Conservation (phyloP, 2,888 invertebrate genomes). For the Hypena proboscidalis region DNA sequence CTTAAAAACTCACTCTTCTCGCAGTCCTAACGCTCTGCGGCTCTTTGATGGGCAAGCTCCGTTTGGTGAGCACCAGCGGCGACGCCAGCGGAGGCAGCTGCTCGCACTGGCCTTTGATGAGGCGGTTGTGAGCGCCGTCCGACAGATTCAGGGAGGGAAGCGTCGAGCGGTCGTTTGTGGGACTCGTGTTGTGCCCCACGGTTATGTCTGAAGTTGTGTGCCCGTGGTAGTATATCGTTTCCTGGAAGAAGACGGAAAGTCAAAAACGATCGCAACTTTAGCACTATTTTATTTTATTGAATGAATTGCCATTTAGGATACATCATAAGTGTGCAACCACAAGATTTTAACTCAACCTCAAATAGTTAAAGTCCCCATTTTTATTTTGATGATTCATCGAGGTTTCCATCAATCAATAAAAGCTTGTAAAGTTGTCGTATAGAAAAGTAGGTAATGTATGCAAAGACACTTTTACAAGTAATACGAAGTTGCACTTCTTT, state of each 20-base stretch:
- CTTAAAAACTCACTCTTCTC: constrained; percentile 59
- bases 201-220: constrained; percentile 76
- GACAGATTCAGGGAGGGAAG: constrained; percentile 73
- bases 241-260: constrained; percentile 49
- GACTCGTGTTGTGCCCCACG: constrained; percentile 64
- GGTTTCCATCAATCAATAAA: too few species aligned
- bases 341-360: too few species aligned
- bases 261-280: background rate
- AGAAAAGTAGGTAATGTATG: too few species aligned
- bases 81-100: constrained; percentile 78
- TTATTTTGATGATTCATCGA: too few species aligned
- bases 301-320: background rate
- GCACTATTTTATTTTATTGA: background rate
- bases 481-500: too few species aligned
- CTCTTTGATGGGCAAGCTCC: constrained; percentile 61
- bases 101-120: constrained; percentile 70
- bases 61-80: constrained; percentile 69
- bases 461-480: too few species aligned
- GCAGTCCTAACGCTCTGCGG: constrained; percentile 56
- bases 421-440: too few species aligned
- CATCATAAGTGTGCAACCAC: too few species aligned
- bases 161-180: constrained; percentile 71
- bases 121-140: constrained; percentile 63
- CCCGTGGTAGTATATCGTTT: constrained; percentile 81
- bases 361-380: too few species aligned